Conservation (phyloP, 1,140 invertebrate species). For the Drosophila obscura region DNA sequence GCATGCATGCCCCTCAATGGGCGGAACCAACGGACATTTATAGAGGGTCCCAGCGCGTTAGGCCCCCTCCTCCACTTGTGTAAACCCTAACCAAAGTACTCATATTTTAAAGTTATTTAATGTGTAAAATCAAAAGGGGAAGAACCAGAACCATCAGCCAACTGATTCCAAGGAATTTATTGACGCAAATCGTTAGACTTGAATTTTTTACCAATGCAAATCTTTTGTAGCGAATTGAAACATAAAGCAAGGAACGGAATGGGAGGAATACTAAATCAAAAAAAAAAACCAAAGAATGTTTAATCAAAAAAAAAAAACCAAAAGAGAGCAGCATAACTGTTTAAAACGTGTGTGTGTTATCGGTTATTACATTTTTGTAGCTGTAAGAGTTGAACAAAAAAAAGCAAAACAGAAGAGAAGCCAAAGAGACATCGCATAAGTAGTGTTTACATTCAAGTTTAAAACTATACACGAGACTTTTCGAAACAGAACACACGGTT, state of each 20-base stretch:
- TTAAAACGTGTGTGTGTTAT: slow-evolving; percentile 61
- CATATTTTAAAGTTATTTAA: slow-evolving; percentile 36
- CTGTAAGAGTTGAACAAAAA: slow-evolving; percentile 57
- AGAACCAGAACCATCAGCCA: slow-evolving; percentile 53
- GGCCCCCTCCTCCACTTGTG: slow-evolving; percentile 5
- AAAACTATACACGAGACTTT: slow-evolving; percentile 75
- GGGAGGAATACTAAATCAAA: slow-evolving; percentile 28
- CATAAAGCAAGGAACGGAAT: slow-evolving; percentile 4
- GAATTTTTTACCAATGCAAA: slow-evolving; percentile 72
- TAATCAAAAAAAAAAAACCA: slow-evolving; percentile 68
- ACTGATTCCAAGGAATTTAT: slow-evolving; percentile 76
- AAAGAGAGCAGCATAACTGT: slow-evolving; percentile 62
- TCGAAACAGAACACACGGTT: slow-evolving; percentile 59
- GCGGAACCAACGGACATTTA: slow-evolving; percentile 27
- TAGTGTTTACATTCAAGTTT: slow-evolving; percentile 61
- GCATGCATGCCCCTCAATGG: too few relatives aligned
- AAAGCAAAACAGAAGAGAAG: slow-evolving; percentile 46
- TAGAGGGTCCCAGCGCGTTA: slow-evolving; percentile 12
- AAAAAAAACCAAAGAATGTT: slow-evolving; percentile 59
- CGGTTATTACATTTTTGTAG: slow-evolving; percentile 58
- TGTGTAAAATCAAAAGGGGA: slow-evolving; percentile 12
- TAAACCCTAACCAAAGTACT: slow-evolving; percentile 6
- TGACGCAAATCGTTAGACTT: slow-evolving; percentile 75
- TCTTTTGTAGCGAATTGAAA: slow-evolving; percentile 72
- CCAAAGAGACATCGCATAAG: slow-evolving; percentile 71